These are phyloP conservation scores for Laticauda laticaudata DNA, from an alignment of 2,113 vertebrate genomes.

Conservation along the genomic window DNA sequence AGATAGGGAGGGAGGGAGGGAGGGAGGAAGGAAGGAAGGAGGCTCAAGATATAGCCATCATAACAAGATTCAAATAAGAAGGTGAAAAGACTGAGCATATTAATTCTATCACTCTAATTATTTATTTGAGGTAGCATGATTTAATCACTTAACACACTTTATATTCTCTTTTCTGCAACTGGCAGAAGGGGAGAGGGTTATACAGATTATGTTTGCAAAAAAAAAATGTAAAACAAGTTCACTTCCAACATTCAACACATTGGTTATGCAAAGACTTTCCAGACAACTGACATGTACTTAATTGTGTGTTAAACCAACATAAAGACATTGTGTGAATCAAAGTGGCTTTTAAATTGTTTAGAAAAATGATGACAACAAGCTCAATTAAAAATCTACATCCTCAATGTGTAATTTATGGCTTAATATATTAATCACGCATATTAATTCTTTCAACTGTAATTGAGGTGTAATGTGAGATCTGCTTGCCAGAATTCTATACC, in stretches of 20 bases:
- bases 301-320: slow-evolving; percentile 24
- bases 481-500: not conserved
- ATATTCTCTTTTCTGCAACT: not conserved
- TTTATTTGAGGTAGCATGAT: not conserved
- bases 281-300: slow-evolving; percentile 12
- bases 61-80: not conserved
- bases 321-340: slow-evolving; percentile 23
- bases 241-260: slow-evolving; percentile 3
- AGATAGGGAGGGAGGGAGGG: too few species aligned
- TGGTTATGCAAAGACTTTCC: not conserved
- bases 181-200: not conserved
- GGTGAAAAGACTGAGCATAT: not conserved
- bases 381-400: slow-evolving; percentile 29
- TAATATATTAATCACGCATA: slow-evolving; percentile 33
- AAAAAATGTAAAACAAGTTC: not conserved
- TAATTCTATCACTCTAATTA: not conserved
- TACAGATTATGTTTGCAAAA: not conserved
- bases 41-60: not conserved
- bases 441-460: slow-evolving; percentile 32
- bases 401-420: slow-evolving; percentile 21
- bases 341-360: slow-evolving; percentile 15
- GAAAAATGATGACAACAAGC: slow-evolving; percentile 23
- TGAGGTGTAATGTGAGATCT: slow-evolving; percentile 21
- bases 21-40: not conserved
- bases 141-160: not conserved